Evolutionary conservation across 2,888 invertebrate species (phyloP), one percentile per base, ranked within the genome.

Genomic region (Hesperia comma): DNA sequence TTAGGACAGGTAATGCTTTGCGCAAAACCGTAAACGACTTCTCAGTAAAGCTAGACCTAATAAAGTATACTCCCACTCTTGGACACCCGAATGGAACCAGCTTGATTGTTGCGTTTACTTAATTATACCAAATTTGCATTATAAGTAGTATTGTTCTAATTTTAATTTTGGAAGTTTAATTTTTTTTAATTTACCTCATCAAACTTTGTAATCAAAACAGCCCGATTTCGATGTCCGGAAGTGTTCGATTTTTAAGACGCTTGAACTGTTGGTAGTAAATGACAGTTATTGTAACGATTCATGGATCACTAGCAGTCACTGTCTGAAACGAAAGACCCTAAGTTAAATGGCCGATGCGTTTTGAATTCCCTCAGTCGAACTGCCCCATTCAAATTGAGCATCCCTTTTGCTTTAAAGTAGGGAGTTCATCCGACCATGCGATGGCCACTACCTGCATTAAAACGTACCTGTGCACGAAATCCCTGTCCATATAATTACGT

Each of bases 391-490:
- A 73, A 78, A 74, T 73, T 72, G 80, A 79, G 74, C 90, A 87
- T 90, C 90, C 92, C 89, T 82, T 58, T 64, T 26, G 74, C 81
- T 79, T 79, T 72, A 75, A 82, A 85, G 82, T 83, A 75, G 92
- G 92, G 92, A 83, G 88, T 80, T 77, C 90, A 86, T 75, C 90
- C 88, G 89, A 88, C 88, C 92, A 85, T 90, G 82, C 84, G 76
- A 82, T 80, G 83, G 76, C 76, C 83, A 79, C 87, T 88, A 88
- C 90, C 88, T 89, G 88, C 75, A 71, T 73, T 79, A 74, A 73
- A 74, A 73, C 70, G 74, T 77, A 83, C 84, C 82, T 84, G 83
- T 82, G 83, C 82, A 87, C 85, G 75, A 90, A 91, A 91, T 90
- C 92, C 88, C 85, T 77, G 85, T 81, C 77, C 79, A 78, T 82